Base-by-base conservation (phyloP, 2,113 vertebrate species). In the Chloebia gouldiae region DNA sequence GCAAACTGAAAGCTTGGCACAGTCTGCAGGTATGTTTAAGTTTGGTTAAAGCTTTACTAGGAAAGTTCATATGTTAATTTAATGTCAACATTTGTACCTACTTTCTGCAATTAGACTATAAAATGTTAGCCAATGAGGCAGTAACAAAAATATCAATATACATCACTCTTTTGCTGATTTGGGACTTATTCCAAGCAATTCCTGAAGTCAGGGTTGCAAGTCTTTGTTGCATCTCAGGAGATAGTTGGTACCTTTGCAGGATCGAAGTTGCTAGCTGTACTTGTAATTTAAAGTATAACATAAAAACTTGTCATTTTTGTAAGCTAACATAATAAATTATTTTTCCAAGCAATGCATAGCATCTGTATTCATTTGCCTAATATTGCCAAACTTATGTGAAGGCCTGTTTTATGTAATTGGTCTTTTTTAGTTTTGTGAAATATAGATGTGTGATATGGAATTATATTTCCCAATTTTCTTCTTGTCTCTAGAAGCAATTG, bases 261-360 rank as follows among this genome's bases (percentile, higher is more conserved):
- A 77, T 92, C 75, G 77, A 95, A 93, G 73, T 64, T 95, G 63
- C 78, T 79, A 65, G 39, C 63, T 90, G 75, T 93, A 47, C 25
- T 82, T 17, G 0, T 81, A 68, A 76, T 64, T 64, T 89, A 61
- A 90, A 84, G 21, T 82, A 23, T 91, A 69, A 87, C 35, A 10
- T 85, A 28, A 91, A 85, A 72, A 4, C 0, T 60, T 71, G 37
- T 65, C 9, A 65, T 78, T 92, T 96, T 95, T 93, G 70, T 93
- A 91, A 94, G 22, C 30, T 94, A 79, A 83, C 42, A 72, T 57
- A 96, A 88, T 88, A 92, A 93, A 84, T 79, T 93, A 89, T 94
- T 96, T 95, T 95, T 94, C 54, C 37, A 82, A 95, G 81, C 50
- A 91, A 44, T 45, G 13, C 31, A 31, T 42, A 49, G 15, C 59